Evolutionary conservation across 1,140 invertebrate genomes (phyloP).

Genomic region (Drosophila biarmipes): DNA sequence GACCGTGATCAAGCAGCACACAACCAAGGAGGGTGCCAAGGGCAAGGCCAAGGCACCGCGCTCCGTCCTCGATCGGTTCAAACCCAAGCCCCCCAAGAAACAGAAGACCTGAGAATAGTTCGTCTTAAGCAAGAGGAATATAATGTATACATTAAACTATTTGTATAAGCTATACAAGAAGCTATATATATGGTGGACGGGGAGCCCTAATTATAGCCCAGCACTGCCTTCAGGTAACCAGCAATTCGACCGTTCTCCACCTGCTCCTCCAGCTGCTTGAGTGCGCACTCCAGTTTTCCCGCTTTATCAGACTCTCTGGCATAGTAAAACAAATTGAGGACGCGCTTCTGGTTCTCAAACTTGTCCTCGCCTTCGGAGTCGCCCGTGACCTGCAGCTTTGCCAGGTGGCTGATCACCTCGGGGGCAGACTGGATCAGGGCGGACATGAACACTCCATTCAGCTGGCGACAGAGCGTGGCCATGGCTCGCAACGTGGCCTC

Average conservation of each 20-base stretch:
- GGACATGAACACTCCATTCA: slow-evolving; percentile 62
- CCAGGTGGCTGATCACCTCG: slow-evolving; percentile 48
- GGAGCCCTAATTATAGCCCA: slow-evolving; percentile 34
- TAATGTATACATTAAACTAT: slow-evolving; percentile 32
- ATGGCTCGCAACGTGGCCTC: slow-evolving; percentile 63
- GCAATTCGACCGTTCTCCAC: slow-evolving; percentile 18
- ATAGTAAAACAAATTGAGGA: slow-evolving; percentile 78
- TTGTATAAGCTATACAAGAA: slow-evolving; percentile 2
- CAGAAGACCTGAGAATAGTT: slow-evolving; percentile 18
- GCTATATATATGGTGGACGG: background rate
- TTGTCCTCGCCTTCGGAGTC: slow-evolving; percentile 22
- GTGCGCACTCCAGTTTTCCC: slow-evolving; percentile 15
- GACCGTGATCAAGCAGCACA: slow-evolving; percentile 47
- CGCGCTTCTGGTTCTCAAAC: slow-evolving; percentile 70
- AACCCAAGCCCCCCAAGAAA: slow-evolving; percentile 60
- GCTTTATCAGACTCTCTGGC: slow-evolving; percentile 11
- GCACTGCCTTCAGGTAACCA: slow-evolving; percentile 61
- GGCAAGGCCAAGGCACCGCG: slow-evolving; percentile 25
- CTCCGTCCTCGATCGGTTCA: slow-evolving; percentile 77
- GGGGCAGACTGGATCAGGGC: slow-evolving; percentile 23
- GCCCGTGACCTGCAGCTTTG: slow-evolving; percentile 58
- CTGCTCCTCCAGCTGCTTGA: slow-evolving; percentile 22
- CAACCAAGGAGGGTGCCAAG: slow-evolving; percentile 1
- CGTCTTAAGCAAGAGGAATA: background rate
- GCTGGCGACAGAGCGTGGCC: slow-evolving; percentile 69